phyloP scores from a whole-genome alignment of 2,113 vertebrate species.

The Microcebus tavaratra region DNA sequence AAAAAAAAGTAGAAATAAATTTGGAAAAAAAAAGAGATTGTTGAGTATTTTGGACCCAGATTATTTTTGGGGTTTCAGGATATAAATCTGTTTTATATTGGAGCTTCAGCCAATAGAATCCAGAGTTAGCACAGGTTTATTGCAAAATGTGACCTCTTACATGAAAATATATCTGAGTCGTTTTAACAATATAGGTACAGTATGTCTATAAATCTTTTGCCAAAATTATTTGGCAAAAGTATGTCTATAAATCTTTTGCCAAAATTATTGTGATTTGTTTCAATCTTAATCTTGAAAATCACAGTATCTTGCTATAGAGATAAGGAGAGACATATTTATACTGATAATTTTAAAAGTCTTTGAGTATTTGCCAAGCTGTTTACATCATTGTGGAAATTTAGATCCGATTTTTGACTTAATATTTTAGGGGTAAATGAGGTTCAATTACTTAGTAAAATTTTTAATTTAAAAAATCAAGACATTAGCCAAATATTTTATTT shows the following conservation, averaged over 20 bases:
- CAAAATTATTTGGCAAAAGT: not conserved
- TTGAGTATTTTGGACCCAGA: not conserved
- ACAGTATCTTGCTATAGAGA: not conserved
- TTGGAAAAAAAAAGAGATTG: not conserved
- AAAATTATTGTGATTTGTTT: not conserved
- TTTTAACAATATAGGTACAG: not conserved
- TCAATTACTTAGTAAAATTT: not conserved
- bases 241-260: not conserved
- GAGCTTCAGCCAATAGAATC: not conserved
- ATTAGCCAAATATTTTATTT: not conserved
- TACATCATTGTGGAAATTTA: not conserved
- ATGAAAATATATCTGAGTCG: not conserved
- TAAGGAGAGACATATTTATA: not conserved
- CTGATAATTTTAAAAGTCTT: not conserved
- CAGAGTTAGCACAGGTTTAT: not conserved
- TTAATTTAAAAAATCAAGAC: not conserved
- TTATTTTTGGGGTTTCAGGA: not conserved
- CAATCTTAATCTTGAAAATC: not conserved
- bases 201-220: not conserved
- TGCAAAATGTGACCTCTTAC: not conserved
- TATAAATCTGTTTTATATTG: not conserved
- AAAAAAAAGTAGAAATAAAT: too few relatives aligned
- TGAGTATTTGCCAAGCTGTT: not conserved
- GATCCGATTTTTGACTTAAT: not conserved
- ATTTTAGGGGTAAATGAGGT: not conserved